Conservation (phyloP, 2,797 vertebrate species). For the Apogon talboti region DNA sequence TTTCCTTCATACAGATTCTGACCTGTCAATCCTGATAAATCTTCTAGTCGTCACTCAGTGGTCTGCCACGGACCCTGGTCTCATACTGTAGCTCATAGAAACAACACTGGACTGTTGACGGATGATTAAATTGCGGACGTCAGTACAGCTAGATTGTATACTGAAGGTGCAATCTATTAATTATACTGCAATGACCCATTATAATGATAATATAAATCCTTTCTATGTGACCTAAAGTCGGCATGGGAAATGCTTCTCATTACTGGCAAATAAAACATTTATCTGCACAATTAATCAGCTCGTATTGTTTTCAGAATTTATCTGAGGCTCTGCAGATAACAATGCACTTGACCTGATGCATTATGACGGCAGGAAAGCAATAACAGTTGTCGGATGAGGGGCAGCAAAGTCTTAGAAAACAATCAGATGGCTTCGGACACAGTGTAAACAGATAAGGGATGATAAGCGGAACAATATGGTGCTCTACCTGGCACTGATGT, state of each 20-base stretch:
- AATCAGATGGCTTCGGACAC: slow-evolving; percentile 51
- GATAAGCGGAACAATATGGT: slow-evolving; percentile 66
- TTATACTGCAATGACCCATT: background rate
- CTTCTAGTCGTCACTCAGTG: slow-evolving; percentile 40
- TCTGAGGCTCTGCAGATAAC: slow-evolving; percentile 56
- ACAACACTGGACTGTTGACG: slow-evolving; percentile 10
- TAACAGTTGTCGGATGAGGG: slow-evolving; percentile 73
- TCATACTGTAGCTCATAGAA: slow-evolving; percentile 1
- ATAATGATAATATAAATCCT: slow-evolving; percentile 1
- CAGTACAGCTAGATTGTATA: background rate
- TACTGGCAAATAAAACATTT: slow-evolving; percentile 38
- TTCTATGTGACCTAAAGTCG: background rate
- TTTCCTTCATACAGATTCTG: slow-evolving; percentile 53
- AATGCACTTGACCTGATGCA: slow-evolving; percentile 53
- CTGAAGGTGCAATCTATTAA: background rate
- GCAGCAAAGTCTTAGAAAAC: slow-evolving; percentile 59
- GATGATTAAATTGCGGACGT: slow-evolving; percentile 1
- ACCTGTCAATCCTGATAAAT: slow-evolving; percentile 75
- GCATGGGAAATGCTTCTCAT: slow-evolving; percentile 33
- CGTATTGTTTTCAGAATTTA: slow-evolving; percentile 71
- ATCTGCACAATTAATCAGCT: slow-evolving; percentile 54
- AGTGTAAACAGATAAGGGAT: slow-evolving; percentile 68
- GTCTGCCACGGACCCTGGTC: background rate
- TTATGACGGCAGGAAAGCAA: slow-evolving; percentile 70
- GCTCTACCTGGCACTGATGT: slow-evolving; percentile 61